phyloP scores from a whole-genome alignment of 1,140 invertebrate genomes.

The Calephelis nemesis region DNA sequence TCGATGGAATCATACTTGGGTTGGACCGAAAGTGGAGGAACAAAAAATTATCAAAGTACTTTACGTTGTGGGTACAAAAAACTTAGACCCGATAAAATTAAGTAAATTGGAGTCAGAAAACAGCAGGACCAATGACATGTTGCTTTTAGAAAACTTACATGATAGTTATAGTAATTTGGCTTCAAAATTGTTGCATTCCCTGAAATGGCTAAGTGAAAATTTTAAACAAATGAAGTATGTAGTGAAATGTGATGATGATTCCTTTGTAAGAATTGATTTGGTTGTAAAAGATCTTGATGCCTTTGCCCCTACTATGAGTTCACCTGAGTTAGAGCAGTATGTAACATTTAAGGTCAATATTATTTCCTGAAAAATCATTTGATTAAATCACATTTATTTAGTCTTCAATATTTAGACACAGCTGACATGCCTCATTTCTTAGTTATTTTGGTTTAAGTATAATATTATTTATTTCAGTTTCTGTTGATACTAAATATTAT shows the following conservation, averaged over 20 bases:
- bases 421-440: too few relatives aligned
- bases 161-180: conserved; percentile 64
- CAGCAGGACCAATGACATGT: conserved; percentile 49
- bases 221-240: conserved; percentile 59
- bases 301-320: conserved; percentile 61
- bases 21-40: conserved; percentile 25
- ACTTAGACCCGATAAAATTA: conserved; percentile 38
- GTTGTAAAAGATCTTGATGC: conserved; percentile 62
- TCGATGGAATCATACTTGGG: conserved; percentile 60
- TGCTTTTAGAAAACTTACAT: conserved; percentile 52
- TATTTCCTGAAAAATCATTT: background rate
- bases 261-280: conserved; percentile 68
- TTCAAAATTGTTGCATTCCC: conserved; percentile 47
- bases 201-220: conserved; percentile 53
- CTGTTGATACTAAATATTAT: too few relatives aligned
- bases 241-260: conserved; percentile 74
- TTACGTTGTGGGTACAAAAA: conserved; percentile 54
- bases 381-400: too few relatives aligned
- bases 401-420: too few relatives aligned
- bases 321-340: conserved; percentile 46
- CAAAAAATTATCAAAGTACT: conserved; percentile 54
- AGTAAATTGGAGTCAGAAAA: conserved; percentile 48
- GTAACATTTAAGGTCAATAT: conserved; percentile 53
- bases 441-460: too few relatives aligned
- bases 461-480: too few relatives aligned